Conservation (phyloP, 2,888 invertebrate genomes). For the Pammene fasciana region DNA sequence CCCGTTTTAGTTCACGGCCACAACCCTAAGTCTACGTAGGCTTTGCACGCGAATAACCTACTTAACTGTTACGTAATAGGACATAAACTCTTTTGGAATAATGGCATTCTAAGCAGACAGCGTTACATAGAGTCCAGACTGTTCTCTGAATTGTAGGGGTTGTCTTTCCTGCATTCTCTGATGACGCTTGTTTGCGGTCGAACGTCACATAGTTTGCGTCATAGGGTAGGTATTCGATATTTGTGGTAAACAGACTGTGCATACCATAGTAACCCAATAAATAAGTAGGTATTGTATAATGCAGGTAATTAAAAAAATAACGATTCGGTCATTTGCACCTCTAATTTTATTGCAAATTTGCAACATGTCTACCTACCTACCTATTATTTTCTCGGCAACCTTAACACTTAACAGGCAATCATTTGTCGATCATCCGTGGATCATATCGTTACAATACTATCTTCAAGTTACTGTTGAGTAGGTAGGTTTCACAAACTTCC, state of each 20-base stretch:
- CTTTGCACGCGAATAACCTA: conserved; percentile 22
- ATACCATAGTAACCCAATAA: background rate
- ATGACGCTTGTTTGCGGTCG: background rate
- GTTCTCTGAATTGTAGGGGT: background rate
- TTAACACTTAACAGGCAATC: no score
- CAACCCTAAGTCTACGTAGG: conserved; percentile 17
- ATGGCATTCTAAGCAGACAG: background rate
- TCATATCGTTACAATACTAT: no score
- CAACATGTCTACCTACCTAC: no score
- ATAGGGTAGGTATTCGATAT: background rate
- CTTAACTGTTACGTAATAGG: conserved; percentile 1
- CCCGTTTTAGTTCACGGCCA: conserved; percentile 39
- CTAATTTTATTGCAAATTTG: no score
- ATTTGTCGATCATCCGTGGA: no score
- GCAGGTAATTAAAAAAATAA: no score
- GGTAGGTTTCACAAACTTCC: no score
- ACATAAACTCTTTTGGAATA: conserved; percentile 17
- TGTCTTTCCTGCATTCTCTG: background rate
- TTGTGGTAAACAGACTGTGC: background rate
- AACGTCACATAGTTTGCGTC: conserved; percentile 1
- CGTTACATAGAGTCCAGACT: conserved; percentile 6
- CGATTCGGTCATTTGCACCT: no score
- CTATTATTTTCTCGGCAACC: no score
- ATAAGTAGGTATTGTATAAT: no score
- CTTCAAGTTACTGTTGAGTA: no score